A percentile compares a stretch with the other conserved stretches of the same genome.
phyloP scores from a whole-genome alignment of 64 coral and sea anemone genomes.

The Cladopsammia gracilis region DNA sequence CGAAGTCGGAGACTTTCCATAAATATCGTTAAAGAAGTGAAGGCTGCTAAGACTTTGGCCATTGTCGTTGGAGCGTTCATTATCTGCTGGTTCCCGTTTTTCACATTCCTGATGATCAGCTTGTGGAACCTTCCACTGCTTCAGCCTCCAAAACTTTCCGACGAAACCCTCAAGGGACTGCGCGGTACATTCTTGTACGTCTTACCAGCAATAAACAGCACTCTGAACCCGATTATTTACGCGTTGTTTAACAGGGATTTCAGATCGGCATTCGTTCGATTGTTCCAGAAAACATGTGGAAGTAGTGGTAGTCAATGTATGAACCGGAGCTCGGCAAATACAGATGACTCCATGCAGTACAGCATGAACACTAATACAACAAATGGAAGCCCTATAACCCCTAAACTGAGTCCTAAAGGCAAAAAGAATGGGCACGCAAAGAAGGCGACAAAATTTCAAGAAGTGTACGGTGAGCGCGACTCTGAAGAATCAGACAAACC shows the following conservation, averaged over 20 bases:
- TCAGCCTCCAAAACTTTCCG: background rate
- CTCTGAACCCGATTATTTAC: constrained; percentile 94
- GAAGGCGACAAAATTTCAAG: constrained; percentile 1
- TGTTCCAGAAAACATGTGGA: constrained; percentile 12
- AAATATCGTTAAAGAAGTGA: constrained; percentile 79
- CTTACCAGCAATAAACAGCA: constrained; percentile 79
- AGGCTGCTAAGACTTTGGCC: constrained; percentile 91
- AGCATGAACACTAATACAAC: background rate
- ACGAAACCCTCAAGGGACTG: background rate
- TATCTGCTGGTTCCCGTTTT: constrained; percentile 92
- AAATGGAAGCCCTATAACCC: constrained; percentile 4
- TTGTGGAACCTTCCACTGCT: constrained; percentile 48
- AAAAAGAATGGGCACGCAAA: background rate
- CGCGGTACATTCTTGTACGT: constrained; percentile 68
- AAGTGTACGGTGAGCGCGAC: background rate
- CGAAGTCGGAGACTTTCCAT: constrained; percentile 58
- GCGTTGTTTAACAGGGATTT: constrained; percentile 84
- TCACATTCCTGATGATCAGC: constrained; percentile 58
- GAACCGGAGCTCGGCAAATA: background rate
- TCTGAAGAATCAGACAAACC: background rate
- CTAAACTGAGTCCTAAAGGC: background rate
- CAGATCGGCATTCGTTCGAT: constrained; percentile 67
- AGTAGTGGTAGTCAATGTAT: background rate
- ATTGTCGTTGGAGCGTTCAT: constrained; percentile 88
- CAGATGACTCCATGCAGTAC: background rate